Conservation (phyloP, 1,140 invertebrate species). For the Ceratina australensis region DNA sequence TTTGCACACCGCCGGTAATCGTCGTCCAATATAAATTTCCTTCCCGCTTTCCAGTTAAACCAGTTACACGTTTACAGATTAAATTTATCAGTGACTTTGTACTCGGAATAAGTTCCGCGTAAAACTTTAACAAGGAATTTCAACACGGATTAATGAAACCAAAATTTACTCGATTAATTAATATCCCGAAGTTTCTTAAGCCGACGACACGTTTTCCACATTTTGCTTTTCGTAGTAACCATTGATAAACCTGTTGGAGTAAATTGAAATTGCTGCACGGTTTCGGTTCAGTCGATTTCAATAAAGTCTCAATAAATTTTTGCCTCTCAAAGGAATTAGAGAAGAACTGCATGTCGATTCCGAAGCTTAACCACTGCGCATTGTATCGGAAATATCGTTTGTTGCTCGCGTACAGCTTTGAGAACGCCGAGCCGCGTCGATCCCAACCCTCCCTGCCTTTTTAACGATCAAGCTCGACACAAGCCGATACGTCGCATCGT, state of each 20-base stretch:
- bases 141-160: no score
- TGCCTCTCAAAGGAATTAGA: slow-evolving; percentile 15
- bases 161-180: no score
- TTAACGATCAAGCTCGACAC: background rate
- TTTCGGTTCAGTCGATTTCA: background rate
- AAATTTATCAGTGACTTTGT: background rate
- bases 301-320: slow-evolving; percentile 5
- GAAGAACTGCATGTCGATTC: slow-evolving; percentile 15
- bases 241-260: no score
- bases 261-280: background rate
- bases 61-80: background rate
- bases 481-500: no score
- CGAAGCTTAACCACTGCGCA: background rate
- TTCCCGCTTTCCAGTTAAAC: background rate
- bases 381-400: slow-evolving; percentile 28
- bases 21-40: background rate
- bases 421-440: background rate
- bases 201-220: no score
- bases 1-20: background rate
- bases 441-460: background rate
- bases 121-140: no score
- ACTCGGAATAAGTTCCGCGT: no score
- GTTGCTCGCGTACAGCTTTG: background rate
- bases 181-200: no score
- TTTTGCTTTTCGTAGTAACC: no score